Conservation (phyloP, 2,888 invertebrate genomes). For the Halocaridina rubra region DNA sequence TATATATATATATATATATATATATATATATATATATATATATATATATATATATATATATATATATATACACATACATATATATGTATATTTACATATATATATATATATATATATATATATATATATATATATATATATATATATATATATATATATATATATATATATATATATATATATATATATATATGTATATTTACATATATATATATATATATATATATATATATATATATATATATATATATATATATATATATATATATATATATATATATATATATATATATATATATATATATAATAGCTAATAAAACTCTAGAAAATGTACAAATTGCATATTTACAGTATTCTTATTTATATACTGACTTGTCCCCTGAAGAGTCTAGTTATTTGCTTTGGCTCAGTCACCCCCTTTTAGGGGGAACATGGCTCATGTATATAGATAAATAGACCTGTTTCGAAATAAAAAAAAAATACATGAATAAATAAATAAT, state of each 20-base stretch:
- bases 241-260: slow-evolving; percentile 19
- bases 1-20: slow-evolving; percentile 6
- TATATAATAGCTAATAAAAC: neutral
- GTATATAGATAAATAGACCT: no score
- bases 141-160: neutral
- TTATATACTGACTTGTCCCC: no score
- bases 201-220: no score
- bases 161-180: neutral
- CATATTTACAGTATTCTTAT: no score
- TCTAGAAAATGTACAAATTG: no score
- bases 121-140: slow-evolving; percentile 6
- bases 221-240: neutral
- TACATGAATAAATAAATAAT: no score
- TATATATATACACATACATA: slow-evolving; percentile 2
- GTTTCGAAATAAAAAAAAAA: no score
- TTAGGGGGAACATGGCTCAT: no score
- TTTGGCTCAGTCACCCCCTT: no score
- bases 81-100: slow-evolving; percentile 2
- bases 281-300: slow-evolving; percentile 4
- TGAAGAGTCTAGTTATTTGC: no score
- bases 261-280: neutral
- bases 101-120: slow-evolving; percentile 6
- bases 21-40: no score
- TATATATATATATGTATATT: neutral
- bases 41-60: slow-evolving; percentile 3